phyloP scores from a whole-genome alignment of 2,797 vertebrate species.

The Amniataba percoides region DNA sequence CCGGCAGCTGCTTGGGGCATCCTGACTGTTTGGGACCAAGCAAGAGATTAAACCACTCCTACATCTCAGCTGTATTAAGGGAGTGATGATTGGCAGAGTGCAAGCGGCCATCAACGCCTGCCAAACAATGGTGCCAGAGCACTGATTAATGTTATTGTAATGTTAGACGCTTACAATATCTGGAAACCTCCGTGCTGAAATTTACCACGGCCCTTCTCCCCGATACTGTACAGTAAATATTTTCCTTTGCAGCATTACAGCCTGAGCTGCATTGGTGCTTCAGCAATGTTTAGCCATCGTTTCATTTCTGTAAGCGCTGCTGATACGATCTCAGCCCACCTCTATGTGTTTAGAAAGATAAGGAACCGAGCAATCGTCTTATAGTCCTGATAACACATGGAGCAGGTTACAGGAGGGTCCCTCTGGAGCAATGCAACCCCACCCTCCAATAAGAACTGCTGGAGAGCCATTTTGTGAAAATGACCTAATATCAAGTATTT shows the following conservation, averaged over 20 bases:
- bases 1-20: constrained; percentile 52
- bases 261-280: constrained; percentile 58
- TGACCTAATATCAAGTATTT: constrained; percentile 72
- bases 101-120: constrained; percentile 69
- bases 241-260: constrained; percentile 74
- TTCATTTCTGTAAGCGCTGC: constrained; percentile 80
- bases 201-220: constrained; percentile 57
- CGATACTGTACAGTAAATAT: constrained; percentile 82
- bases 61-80: constrained; percentile 49
- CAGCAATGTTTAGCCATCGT: constrained; percentile 67
- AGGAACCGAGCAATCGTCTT: constrained; percentile 76
- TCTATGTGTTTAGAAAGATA: constrained; percentile 84
- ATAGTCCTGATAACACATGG: constrained; percentile 73
- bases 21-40: constrained; percentile 58
- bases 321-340: constrained; percentile 80
- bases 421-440: constrained; percentile 54
- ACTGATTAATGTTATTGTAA: constrained; percentile 85
- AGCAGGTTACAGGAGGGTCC: constrained; percentile 63
- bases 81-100: constrained; percentile 76
- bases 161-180: constrained; percentile 82
- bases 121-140: constrained; percentile 79
- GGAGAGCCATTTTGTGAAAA: constrained; percentile 65
- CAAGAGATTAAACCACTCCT: constrained; percentile 46
- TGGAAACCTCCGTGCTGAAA: constrained; percentile 83
- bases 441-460: constrained; percentile 58